Base-by-base conservation (phyloP, 2,113 vertebrate species). In the Blennius ocellaris region DNA sequence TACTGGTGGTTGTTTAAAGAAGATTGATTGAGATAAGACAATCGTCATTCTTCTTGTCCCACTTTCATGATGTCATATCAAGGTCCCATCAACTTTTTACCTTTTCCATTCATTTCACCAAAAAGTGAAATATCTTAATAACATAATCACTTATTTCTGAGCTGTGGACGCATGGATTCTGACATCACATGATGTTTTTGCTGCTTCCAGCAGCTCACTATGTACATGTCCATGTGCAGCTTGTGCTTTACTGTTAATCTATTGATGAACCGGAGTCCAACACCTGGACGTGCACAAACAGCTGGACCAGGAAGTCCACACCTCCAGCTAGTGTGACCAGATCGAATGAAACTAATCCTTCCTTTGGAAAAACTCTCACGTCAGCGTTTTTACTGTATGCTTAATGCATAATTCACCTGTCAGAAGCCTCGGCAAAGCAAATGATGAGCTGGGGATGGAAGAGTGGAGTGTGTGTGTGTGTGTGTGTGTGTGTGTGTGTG, bases 301-400 rank as follows among this genome's bases (percentile, higher is more conserved):
- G 64, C 55, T 68, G 61, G 40, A 73, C 56, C 40, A 62, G 66
- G 41, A 40, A 45, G 62, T 47, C 68, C 65, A 72, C 72, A 62
- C 69, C 14, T 74, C 51, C 43, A 39, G 45, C 41, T 17, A 51
- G 63, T 74, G 48, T 55, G 73, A 74, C 11, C 5, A 57, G 61
- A 66, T 79, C 69, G 75, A 78, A 79, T 47, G 38, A 69, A 77
- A 54, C 41, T 61, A 65, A 82, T 69, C 70, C 73, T 57, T 60
- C 70, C 73, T 56, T 60, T 36, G 17, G 51, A 55, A 36, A 48
- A 64, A 11, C 6, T 59, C 30, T 37, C 21, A 11, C 5, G 57
- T 66, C 56, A 78, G 58, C 16, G 8, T 57, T 74, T n/a, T 15
- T 12, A 30, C 21, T 30, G 21, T 30, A 45, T 8, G 7, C 17